phyloP scores from a whole-genome alignment of 2,888 invertebrate genomes.

The Arge pagana region DNA sequence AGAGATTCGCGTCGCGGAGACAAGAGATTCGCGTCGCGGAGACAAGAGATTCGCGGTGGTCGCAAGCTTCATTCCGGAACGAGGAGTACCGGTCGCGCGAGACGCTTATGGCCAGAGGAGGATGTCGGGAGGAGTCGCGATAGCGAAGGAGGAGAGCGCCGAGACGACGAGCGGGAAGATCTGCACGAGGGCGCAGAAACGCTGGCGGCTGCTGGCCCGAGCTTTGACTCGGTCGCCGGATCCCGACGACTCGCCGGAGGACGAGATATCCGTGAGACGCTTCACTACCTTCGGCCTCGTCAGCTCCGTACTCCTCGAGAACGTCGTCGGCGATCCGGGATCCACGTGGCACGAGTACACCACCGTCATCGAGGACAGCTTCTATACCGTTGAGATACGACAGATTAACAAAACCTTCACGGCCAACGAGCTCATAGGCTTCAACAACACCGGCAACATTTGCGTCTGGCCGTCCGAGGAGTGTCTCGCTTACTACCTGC shows the following conservation, averaged over 20 bases:
- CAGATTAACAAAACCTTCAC: slow-evolving; percentile 68
- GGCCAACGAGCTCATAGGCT: slow-evolving; percentile 76
- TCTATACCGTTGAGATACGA: slow-evolving; percentile 65
- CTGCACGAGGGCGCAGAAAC: slow-evolving; percentile 62
- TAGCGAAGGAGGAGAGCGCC: too few species aligned
- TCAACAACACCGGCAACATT: slow-evolving; percentile 80
- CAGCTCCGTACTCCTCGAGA: slow-evolving; percentile 40
- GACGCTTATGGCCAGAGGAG: too few species aligned
- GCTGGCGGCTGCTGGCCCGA: slow-evolving; percentile 73
- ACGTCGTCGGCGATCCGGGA: slow-evolving; percentile 39
- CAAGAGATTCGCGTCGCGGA: too few species aligned
- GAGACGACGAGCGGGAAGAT: slow-evolving; percentile 24
- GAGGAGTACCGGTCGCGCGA: too few species aligned
- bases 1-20: too few species aligned
- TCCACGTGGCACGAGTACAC: slow-evolving; percentile 67
- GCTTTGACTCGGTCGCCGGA: slow-evolving; percentile 58
- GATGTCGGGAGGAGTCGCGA: too few species aligned
- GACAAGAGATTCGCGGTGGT: too few species aligned
- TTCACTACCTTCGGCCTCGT: slow-evolving; percentile 57
- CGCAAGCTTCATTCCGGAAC: too few species aligned
- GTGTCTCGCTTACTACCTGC: slow-evolving; percentile 70
- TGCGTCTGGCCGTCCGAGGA: slow-evolving; percentile 83
- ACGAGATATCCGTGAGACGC: slow-evolving; percentile 55
- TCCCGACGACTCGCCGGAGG: slow-evolving; percentile 27
- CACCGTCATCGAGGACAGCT: slow-evolving; percentile 58